Conservation (phyloP, 2,113 vertebrate genomes). For the Crotalus viridis region DNA sequence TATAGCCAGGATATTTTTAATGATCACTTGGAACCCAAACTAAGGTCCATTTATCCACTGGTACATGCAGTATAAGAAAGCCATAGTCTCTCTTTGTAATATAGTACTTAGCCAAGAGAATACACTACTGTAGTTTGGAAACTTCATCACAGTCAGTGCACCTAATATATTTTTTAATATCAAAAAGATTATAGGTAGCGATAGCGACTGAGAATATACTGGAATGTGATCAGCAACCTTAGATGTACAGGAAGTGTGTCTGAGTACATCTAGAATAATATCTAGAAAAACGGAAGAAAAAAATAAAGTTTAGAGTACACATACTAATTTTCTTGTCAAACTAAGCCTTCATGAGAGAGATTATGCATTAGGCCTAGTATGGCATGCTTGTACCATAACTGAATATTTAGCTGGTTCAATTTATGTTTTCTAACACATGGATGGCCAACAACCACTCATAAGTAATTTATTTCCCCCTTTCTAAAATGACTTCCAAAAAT, state of each 20-base stretch:
- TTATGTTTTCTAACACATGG: not conserved
- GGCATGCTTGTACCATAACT: not conserved
- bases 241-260: too few relatives aligned
- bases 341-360: not conserved
- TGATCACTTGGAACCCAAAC: not conserved
- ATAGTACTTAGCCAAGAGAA: not conserved
- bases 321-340: not conserved
- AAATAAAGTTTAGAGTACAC: not conserved
- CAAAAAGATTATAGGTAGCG: not conserved
- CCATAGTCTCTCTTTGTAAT: not conserved
- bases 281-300: not conserved
- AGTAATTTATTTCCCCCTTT: not conserved
- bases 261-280: not conserved
- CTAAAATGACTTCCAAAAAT: not conserved
- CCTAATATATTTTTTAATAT: not conserved
- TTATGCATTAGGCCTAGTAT: not conserved
- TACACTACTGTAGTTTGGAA: not conserved
- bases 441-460: not conserved
- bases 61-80: not conserved
- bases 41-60: not conserved
- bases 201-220: not conserved
- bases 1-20: not conserved
- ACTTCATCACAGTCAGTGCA: not conserved
- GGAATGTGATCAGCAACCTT: not conserved
- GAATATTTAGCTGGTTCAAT: not conserved